phyloP scores from a whole-genome alignment of 2,888 invertebrate species.

The Lumbricus terrestris region DNA sequence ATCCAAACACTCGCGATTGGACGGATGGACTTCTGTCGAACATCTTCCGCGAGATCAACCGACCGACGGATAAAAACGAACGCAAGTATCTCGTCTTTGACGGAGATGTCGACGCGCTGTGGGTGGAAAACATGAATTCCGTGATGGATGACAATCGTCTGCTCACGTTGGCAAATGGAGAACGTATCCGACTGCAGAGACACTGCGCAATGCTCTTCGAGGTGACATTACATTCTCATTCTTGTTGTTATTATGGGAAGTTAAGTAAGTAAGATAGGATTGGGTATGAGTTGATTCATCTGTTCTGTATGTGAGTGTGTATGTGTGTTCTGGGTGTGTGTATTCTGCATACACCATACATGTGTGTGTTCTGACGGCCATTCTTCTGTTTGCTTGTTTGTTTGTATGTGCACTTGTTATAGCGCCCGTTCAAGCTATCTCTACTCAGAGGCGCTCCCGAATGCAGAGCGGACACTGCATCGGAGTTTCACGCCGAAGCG shows the following conservation, averaged over 20 bases:
- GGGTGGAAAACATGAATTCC: conserved; percentile 96
- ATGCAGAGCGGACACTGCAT: no score
- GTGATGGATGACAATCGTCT: conserved; percentile 91
- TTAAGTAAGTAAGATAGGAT: not conserved
- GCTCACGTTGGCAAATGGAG: conserved; percentile 84
- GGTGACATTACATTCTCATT: conserved; percentile 61
- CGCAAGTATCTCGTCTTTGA: conserved; percentile 83
- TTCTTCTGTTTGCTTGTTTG: no score
- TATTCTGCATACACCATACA: no score
- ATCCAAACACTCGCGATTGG: conserved; percentile 85
- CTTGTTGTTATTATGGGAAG: not conserved
- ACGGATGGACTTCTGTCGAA: conserved; percentile 85
- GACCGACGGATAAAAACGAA: conserved; percentile 72
- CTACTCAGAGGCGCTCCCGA: no score
- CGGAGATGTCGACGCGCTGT: conserved; percentile 88
- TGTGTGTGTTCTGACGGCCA: no score
- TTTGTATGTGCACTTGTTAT: no score
- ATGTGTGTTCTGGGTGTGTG: no score
- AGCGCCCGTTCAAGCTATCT: no score
- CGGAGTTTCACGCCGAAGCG: no score
- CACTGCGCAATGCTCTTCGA: conserved; percentile 84
- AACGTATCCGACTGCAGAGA: conserved; percentile 78
- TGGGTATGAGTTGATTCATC: not conserved
- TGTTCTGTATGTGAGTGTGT: not conserved
- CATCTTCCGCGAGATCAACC: conserved; percentile 88